Evolutionary conservation across 1,140 invertebrate genomes (phyloP).

Genomic region (Formica exsecta): DNA sequence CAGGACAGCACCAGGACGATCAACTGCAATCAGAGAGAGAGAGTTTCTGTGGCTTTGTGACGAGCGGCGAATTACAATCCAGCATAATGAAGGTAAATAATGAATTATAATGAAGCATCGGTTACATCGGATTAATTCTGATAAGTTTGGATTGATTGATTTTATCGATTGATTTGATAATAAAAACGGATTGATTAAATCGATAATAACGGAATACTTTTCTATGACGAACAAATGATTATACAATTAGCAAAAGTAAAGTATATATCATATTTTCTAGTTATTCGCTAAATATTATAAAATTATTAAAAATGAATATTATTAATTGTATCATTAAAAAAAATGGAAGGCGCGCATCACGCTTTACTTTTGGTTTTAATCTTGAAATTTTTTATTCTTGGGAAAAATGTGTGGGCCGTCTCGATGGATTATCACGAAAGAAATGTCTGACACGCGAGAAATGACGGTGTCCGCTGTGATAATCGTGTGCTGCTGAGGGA

Average conservation of each 20-base stretch:
- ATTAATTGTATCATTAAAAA: neutral
- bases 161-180: neutral
- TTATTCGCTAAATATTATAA: neutral
- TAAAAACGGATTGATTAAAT: conserved; percentile 3
- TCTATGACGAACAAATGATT: neutral
- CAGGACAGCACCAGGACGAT: conserved; percentile 77
- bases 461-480: conserved; percentile 37
- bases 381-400: neutral
- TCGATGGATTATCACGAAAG: conserved; percentile 6
- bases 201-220: neutral
- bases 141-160: neutral
- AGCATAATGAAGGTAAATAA: no score
- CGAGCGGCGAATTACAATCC: neutral
- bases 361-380: neutral
- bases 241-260: neutral
- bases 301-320: conserved; percentile 10
- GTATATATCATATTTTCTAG: neutral
- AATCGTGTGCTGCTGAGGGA: conserved; percentile 42
- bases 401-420: neutral
- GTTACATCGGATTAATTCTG: neutral
- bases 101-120: neutral
- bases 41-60: conserved; percentile 9
- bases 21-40: conserved; percentile 72
- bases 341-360: no score
- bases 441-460: conserved; percentile 20